These are phyloP conservation scores for Theonella swinhoei DNA, from an alignment of 37 sponge, comb jelly and placozoan genomes.

Conservation along the genomic window DNA sequence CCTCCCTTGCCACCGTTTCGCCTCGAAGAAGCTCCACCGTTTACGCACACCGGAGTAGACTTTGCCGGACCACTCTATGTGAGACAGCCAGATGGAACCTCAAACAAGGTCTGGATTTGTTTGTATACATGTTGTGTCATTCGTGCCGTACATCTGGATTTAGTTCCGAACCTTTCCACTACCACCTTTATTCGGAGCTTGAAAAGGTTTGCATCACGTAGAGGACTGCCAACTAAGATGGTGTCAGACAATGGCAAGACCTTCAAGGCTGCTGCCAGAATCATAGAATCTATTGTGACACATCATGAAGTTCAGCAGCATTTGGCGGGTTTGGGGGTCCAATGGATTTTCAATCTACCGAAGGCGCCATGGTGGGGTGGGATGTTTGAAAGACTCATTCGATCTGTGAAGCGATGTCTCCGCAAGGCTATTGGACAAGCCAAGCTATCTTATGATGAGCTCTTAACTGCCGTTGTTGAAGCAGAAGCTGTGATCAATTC, in stretches of 20 bases:
- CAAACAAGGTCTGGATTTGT: slow-evolving; percentile 28
- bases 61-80: slow-evolving; percentile 24
- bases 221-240: neutral
- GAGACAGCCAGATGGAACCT: too few species aligned
- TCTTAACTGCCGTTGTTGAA: too few species aligned
- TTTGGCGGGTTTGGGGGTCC: slow-evolving; percentile 2
- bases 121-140: slow-evolving; percentile 9
- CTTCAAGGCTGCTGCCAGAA: slow-evolving; percentile 12
- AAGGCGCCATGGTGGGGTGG: slow-evolving; percentile 30
- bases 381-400: slow-evolving; percentile 5
- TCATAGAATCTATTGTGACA: neutral
- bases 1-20: too few species aligned
- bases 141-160: slow-evolving; percentile 24
- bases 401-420: slow-evolving; percentile 4
- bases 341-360: slow-evolving; percentile 13
- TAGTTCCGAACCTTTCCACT: neutral
- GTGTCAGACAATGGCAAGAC: slow-evolving; percentile 18
- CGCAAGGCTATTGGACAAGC: slow-evolving; percentile 5
- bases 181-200: slow-evolving; percentile 4
- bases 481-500: too few species aligned
- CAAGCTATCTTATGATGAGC: too few species aligned
- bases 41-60: slow-evolving; percentile 14
- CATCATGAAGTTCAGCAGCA: neutral
- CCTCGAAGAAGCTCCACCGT: too few species aligned
- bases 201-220: slow-evolving; percentile 12